Percentiles rank a stretch among this genome's conserved stretches.
These are phyloP conservation scores for Eristalinus sepulchralis DNA, from an alignment of 2,888 invertebrate species.

Conservation along the genomic window DNA sequence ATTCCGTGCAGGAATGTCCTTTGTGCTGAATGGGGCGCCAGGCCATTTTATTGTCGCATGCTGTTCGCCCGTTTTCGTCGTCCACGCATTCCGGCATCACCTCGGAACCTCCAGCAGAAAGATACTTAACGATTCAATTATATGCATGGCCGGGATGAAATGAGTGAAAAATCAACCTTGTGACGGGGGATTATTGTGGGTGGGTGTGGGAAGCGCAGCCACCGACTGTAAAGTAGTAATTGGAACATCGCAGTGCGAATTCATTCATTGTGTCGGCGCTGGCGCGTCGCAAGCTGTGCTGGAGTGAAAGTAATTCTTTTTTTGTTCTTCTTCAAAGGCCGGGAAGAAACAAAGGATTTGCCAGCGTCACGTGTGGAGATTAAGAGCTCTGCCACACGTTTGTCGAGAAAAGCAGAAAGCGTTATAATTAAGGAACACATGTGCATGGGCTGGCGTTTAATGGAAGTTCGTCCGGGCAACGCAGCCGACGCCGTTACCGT, in stretches of 20 bases:
- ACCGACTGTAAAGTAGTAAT: constrained; percentile 30
- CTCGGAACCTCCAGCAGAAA: constrained; percentile 24
- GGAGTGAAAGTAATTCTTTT: constrained; percentile 29
- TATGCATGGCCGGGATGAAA: constrained; percentile 31
- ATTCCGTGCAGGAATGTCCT: constrained; percentile 4
- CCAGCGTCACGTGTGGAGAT: constrained; percentile 15
- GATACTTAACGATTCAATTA: constrained; percentile 45
- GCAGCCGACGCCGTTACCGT: not conserved
- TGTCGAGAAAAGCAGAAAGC: not conserved
- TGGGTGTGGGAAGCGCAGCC: not conserved
- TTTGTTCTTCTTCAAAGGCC: not conserved
- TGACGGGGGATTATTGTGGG: not conserved
- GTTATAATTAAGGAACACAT: constrained; percentile 34
- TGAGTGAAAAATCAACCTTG: constrained; percentile 16
- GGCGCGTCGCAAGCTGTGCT: not conserved
- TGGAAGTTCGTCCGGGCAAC: not conserved
- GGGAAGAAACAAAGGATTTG: constrained; percentile 19
- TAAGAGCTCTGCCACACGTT: not conserved
- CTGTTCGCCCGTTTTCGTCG: constrained; percentile 32
- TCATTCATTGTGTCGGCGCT: not conserved
- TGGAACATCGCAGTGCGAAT: constrained; percentile 39
- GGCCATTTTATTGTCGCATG: constrained; percentile 30
- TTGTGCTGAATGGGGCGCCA: constrained; percentile 7
- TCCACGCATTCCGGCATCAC: not conserved
- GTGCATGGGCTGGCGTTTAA: not conserved